Conservation (phyloP, 2,888 invertebrate species). For the Pristionchus mayeri region DNA sequence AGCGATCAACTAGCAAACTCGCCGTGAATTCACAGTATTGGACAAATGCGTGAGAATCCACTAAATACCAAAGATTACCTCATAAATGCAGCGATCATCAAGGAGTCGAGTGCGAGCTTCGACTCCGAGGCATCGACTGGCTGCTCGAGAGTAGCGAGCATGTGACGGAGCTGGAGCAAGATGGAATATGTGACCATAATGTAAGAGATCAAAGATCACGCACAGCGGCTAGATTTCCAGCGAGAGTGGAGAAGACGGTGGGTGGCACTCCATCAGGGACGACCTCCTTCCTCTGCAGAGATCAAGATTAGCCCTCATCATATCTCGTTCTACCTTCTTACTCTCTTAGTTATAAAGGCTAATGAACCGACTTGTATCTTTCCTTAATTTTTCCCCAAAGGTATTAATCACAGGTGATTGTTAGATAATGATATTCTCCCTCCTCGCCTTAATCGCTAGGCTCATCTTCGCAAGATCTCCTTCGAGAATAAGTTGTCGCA, state of each 20-base stretch:
- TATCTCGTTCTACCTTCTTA: no score
- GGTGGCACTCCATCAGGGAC: slow-evolving; percentile 15
- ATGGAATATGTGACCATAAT: not conserved
- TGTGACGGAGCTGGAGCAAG: slow-evolving; percentile 25
- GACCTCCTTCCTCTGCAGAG: slow-evolving; percentile 10
- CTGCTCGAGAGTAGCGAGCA: not conserved
- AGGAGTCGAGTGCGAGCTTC: slow-evolving; percentile 1
- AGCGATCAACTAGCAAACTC: slow-evolving; percentile 49
- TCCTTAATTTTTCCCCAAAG: no score
- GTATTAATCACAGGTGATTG: no score
- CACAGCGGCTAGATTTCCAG: not conserved
- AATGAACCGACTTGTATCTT: no score
- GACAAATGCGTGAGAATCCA: not conserved
- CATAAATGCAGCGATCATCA: slow-evolving; percentile 27
- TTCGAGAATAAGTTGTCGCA: slow-evolving; percentile 44
- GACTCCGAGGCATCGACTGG: not conserved
- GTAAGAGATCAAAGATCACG: not conserved
- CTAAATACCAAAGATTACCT: not conserved
- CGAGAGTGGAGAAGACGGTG: slow-evolving; percentile 29
- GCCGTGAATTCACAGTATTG: not conserved
- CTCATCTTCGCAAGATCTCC: slow-evolving; percentile 41
- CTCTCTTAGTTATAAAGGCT: no score
- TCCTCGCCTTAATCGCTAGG: not conserved
- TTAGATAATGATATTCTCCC: no score
- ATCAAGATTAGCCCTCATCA: no score